Base-by-base conservation (phyloP, 92 coral and sea anemone species). In the Palythoa caribaeorum region DNA sequence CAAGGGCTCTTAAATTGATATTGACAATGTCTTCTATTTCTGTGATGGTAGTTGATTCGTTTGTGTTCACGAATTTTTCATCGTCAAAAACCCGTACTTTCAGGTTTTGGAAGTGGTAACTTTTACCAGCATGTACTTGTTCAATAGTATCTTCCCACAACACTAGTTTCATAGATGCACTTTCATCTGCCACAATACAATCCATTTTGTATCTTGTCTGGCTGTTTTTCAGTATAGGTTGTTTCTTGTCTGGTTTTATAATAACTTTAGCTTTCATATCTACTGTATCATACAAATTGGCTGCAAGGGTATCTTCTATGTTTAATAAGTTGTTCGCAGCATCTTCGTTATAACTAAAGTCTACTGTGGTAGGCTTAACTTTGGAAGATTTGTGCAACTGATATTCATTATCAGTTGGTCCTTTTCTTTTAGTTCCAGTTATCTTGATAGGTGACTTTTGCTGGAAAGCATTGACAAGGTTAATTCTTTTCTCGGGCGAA, bases 141-240 rank as follows among this genome's bases (percentile, higher is more conserved):
- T 89, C 86, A 84, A 88, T 89, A 15, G 65, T 7, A 15, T 89
- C 39, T 57, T 88, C 94, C 94, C 92, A 91, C 68, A 91, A 83
- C 59, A 88, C 91, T 17, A 89, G 91, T 71, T 89, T 91, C 40
- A 87, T 83, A 38, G 89, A 84, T n/a, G 73, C 91, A 71, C 81
- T 83, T 84, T 19, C 87, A 77, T 85, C 92, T 77, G 88, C 93
- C 54, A 88, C 91, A 48, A 90, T 52, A 38, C 81, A 87, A 39
- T 90, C 91, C 83, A 84, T 38, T 77, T 87, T 90, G 84, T 90
- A 90, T 59, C 83, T 86, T 50, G 93, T 79, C 57, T 90, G 87
- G 60, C 72, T 69, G 73, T 20, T 69, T 69, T 69, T 69, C 73
- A 69, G 73, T 20, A 69, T 20, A 20, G 38, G 38, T 36, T 69